Base-by-base conservation (phyloP, 2,888 invertebrate species). In the Oxystoma pomonae region DNA sequence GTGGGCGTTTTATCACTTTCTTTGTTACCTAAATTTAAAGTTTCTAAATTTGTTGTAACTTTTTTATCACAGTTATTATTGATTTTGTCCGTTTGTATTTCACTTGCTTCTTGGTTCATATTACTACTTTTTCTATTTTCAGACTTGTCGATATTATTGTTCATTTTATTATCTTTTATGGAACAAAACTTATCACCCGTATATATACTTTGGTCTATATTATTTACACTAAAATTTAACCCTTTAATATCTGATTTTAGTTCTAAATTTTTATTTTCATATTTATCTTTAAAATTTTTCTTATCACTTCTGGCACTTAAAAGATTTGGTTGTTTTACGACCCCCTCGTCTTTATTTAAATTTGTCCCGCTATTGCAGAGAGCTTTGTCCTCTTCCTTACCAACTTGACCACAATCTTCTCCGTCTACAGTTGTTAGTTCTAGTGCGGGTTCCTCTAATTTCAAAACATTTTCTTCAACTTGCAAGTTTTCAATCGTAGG, bases 181-280 rank as follows among this genome's bases (percentile, higher is more conserved):
- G 67, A 65, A 35, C 69, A 66, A 58, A 68, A 35, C 3, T 35
- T 35, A 35, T 35, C 12, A 35, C 35, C 35, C 35, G 35, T 35
- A 35, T 35, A 7, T 35, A 12, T 3, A 72, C 72, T 73, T 67
- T 66, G 69, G 65, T 74, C 73, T 57, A 68, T 61, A 67, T 72
- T 74, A 71, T 70, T 70, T 59, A 65, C 72, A 72, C 71, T 69
- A 67, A 35, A 35, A 7, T 35, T 35, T 35, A n/a, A n/a, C n/a
- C n/a, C n/a, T n/a, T n/a, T n/a, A n/a, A 35, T 35, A 35, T 35
- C 35, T 35, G 3, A 3, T 35, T 35, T 35, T 35, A 7, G 5
- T 7, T 35, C 12, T 7, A 12, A 12, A 7, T 35, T 35, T 35
- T n/a, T n/a, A n/a, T n/a, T n/a, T n/a, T n/a, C n/a, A n/a, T n/a